Percentiles rank a stretch among this genome's conserved stretches.
Conservation (phyloP, 2,797 vertebrate genomes). For the Oryzias sinensis region DNA sequence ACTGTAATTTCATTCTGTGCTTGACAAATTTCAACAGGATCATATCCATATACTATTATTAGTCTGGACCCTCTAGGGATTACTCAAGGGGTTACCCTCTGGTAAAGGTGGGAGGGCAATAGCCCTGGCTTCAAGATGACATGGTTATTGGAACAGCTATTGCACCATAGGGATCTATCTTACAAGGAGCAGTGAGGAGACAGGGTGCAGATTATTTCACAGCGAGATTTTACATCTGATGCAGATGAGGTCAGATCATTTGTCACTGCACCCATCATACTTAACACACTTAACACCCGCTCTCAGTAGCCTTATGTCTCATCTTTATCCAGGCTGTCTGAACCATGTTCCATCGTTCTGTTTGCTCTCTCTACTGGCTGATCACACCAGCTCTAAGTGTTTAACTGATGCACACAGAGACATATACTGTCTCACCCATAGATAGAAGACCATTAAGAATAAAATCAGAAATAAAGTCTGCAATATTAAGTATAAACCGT, state of each 20-base stretch:
- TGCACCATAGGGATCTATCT: slow-evolving; percentile 65
- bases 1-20: slow-evolving; percentile 70
- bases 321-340: slow-evolving; percentile 26
- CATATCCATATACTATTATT: slow-evolving; percentile 68
- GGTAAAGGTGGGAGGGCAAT: slow-evolving; percentile 71
- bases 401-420: slow-evolving; percentile 28
- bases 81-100: slow-evolving; percentile 61
- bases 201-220: slow-evolving; percentile 40
- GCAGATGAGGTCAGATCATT: slow-evolving; percentile 64
- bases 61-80: slow-evolving; percentile 56
- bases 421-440: slow-evolving; percentile 52
- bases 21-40: slow-evolving; percentile 63
- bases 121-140: slow-evolving; percentile 62
- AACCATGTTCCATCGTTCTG: slow-evolving; percentile 18
- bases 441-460: background rate
- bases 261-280: slow-evolving; percentile 63
- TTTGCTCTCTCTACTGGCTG: slow-evolving; percentile 30
- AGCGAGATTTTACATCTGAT: slow-evolving; percentile 48
- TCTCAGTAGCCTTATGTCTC: slow-evolving; percentile 49
- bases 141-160: slow-evolving; percentile 65
- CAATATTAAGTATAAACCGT: no score
- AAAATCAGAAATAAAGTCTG: no score
- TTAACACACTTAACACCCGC: slow-evolving; percentile 62
- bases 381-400: slow-evolving; percentile 40
- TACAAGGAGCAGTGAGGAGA: slow-evolving; percentile 34